These are phyloP conservation scores for Danaus melanippus DNA, from an alignment of 1,140 invertebrate species.

Conservation along the genomic window DNA sequence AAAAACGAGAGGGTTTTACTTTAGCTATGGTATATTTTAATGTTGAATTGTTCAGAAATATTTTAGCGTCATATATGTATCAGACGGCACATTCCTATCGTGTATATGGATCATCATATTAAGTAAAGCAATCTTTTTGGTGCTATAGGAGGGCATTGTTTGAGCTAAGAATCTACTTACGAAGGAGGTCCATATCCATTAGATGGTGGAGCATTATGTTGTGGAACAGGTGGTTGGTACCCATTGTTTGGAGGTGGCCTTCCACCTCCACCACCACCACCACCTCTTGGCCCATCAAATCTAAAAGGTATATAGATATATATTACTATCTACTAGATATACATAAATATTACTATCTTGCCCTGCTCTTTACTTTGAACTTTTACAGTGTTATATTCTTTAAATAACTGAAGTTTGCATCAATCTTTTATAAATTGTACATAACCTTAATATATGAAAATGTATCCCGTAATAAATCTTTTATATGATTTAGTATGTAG, in stretches of 20 bases:
- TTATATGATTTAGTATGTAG: background rate
- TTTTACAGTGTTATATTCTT: too few species aligned
- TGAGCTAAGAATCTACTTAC: conserved; percentile 32
- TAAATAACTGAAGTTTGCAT: too few species aligned
- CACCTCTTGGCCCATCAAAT: conserved; percentile 52
- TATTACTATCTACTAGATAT: too few species aligned
- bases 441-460: too few species aligned
- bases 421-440: too few species aligned
- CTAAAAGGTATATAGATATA: conserved; percentile 23
- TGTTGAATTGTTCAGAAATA: conserved; percentile 8
- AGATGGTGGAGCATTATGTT: conserved; percentile 38
- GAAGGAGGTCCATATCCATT: conserved; percentile 58
- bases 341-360: too few species aligned
- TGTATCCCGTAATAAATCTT: too few species aligned
- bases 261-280: conserved; percentile 39
- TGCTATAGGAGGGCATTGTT: background rate
- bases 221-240: conserved; percentile 35
- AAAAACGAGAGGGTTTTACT: background rate
- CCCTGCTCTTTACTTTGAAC: too few species aligned
- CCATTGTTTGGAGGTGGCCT: conserved; percentile 27
- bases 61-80: conserved; percentile 63
- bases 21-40: background rate
- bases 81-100: conserved; percentile 71
- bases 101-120: conserved; percentile 58
- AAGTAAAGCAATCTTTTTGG: background rate